Conservation (phyloP, 2,113 vertebrate genomes). For the Jacana jacana region DNA sequence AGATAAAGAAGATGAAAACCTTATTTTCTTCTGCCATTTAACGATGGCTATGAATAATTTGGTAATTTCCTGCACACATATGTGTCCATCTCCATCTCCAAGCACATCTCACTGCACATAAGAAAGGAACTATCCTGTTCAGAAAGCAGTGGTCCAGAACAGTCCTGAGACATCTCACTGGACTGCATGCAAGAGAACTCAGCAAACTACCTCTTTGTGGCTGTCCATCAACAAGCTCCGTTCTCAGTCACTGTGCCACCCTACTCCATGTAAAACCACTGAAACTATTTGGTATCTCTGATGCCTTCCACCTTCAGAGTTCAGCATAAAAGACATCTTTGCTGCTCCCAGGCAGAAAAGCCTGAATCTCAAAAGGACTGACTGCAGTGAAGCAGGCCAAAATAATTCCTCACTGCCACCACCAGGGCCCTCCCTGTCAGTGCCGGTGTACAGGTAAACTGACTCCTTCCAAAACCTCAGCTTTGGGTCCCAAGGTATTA, state of each 20-base stretch:
- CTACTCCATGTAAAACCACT: neutral
- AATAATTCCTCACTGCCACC: neutral
- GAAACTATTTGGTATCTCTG: neutral
- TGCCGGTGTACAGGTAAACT: neutral
- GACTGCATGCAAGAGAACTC: neutral
- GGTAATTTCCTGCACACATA: neutral
- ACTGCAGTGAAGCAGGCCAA: neutral
- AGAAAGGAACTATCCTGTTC: neutral
- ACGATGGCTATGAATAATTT: neutral
- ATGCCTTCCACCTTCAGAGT: neutral
- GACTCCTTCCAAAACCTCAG: neutral
- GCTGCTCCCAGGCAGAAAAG: neutral
- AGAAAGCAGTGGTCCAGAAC: neutral
- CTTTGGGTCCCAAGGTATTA: neutral
- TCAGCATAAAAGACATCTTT: neutral
- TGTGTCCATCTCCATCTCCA: neutral
- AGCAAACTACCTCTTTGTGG: neutral
- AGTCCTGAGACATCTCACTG: neutral
- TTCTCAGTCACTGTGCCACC: neutral
- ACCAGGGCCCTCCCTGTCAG: neutral
- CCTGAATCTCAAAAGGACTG: neutral
- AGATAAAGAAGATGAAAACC: neutral
- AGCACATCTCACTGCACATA: neutral
- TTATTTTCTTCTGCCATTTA: neutral
- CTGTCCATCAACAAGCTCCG: neutral